A percentile compares a stretch with the other conserved stretches of the same genome.
These are phyloP conservation scores for Coreius guichenoti DNA, from an alignment of 2,797 vertebrate genomes.

Conservation along the genomic window DNA sequence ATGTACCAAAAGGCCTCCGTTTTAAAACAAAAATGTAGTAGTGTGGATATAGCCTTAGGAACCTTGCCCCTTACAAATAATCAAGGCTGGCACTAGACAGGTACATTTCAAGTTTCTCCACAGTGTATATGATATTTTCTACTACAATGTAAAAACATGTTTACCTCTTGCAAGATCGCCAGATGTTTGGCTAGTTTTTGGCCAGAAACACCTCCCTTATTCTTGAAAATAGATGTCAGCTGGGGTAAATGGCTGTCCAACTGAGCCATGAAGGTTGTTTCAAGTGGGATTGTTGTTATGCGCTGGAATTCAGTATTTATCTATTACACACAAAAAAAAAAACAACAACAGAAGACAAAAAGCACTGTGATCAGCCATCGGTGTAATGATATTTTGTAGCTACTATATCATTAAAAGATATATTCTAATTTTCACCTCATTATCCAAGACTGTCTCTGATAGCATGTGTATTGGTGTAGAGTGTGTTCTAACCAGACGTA, in stretches of 20 bases:
- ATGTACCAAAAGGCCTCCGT: background rate
- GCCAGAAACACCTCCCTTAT: slow-evolving; percentile 42
- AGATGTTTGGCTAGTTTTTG: slow-evolving; percentile 49
- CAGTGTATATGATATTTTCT: slow-evolving; percentile 21
- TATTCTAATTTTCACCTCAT: too few species aligned
- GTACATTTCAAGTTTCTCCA: background rate
- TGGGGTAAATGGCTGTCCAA: slow-evolving; percentile 43
- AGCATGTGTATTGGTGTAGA: too few species aligned
- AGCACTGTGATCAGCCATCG: background rate
- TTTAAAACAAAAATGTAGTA: slow-evolving; percentile 2
- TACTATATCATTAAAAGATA: too few species aligned
- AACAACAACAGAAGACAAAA: background rate
- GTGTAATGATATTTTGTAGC: background rate
- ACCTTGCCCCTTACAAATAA: background rate
- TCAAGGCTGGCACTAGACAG: slow-evolving; percentile 15
- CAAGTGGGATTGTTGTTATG: slow-evolving; percentile 41
- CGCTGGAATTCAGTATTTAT: slow-evolving; percentile 35
- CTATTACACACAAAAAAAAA: slow-evolving; percentile 35
- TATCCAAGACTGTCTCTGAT: too few species aligned
- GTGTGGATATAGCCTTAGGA: slow-evolving; percentile 3
- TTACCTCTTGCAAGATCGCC: slow-evolving; percentile 47
- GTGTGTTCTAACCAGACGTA: background rate
- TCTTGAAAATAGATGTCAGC: slow-evolving; percentile 47
- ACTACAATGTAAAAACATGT: slow-evolving; percentile 4
- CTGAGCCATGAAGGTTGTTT: slow-evolving; percentile 50